Evolutionary conservation across 1,140 invertebrate species (phyloP), one percentile per base, ranked within the genome.

Genomic region (Brachionus calyciflorus): DNA sequence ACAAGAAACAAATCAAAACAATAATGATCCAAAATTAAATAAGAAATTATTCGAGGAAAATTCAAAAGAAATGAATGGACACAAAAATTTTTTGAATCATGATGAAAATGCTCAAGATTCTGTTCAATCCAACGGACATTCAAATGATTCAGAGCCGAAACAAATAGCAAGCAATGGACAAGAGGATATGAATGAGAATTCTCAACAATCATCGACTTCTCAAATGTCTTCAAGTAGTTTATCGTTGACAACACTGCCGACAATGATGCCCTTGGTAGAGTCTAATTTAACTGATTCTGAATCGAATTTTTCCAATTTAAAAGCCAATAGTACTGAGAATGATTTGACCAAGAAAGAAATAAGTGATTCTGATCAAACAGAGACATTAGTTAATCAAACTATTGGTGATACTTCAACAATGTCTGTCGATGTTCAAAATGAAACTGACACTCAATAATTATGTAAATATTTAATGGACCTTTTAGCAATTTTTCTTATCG

Each of bases 41-140:
- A 65, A 65, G 30, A 65, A 65, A 21, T 41, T 65, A 5, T 65
- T 65, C 21, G 37, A 65, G 14, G 60, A 46, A 46, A 65, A 26
- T 26, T 30, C 26, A 44, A 41, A 44, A 24, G 17, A 24, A 65
- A 12, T 21, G 40, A 63, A 63, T 63, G 57, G 33, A 7, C 28
- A 41, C 7, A 44, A 44, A 65, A 73, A 73, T 73, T 49, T n/a
- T 21, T 24, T 73, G 14, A 73, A 55, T 55, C 51, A 73, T 41
- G 69, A 73, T 51, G 69, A 73, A 73, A 73, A 73, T 40, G 48
- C 69, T 0, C 69, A 73, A 55, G 69, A 73, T 73, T 73, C 69
- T 7, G 40, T 49, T 3, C 33, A 65, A 65, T 44, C 44, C 5
- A 65, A 41, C 24, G 37, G 41, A 24, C 17, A 24, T 1, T 1